Conservation (phyloP, 2,113 vertebrate genomes). For the Elgaria multicarinata region DNA sequence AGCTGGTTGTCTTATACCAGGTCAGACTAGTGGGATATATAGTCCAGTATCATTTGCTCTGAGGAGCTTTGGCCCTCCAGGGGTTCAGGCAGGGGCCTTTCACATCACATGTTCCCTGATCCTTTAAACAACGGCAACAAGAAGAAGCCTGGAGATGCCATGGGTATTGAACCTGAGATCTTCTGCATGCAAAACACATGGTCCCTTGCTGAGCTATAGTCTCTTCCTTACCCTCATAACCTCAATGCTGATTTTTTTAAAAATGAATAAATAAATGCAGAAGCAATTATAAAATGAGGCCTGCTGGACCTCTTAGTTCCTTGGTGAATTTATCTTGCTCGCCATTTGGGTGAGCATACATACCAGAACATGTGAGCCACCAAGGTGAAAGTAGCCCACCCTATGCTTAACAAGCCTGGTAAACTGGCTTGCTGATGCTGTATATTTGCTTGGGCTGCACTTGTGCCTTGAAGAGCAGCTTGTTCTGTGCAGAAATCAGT, state of each 20-base stretch:
- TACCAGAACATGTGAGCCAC: background rate
- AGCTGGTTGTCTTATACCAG: background rate
- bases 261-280: background rate
- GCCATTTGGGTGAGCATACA: background rate
- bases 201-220: background rate
- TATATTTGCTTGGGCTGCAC: background rate
- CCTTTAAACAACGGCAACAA: background rate
- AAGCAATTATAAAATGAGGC: background rate
- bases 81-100: background rate
- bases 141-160: background rate
- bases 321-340: constrained; percentile 19
- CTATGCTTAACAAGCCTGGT: background rate
- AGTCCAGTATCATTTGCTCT: too few relatives aligned
- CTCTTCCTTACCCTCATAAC: too few relatives aligned
- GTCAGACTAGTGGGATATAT: background rate
- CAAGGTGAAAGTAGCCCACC: background rate
- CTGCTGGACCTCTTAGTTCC: background rate
- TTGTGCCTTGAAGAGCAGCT: background rate
- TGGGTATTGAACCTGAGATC: background rate
- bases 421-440: background rate
- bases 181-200: background rate
- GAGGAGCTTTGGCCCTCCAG: background rate
- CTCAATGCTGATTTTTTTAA: background rate
- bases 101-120: background rate
- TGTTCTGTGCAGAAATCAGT: background rate